Evolutionary conservation across 2,797 vertebrate species (phyloP), one percentile per base, ranked within the genome.

Genomic region (Lagorchestes hirsutus): DNA sequence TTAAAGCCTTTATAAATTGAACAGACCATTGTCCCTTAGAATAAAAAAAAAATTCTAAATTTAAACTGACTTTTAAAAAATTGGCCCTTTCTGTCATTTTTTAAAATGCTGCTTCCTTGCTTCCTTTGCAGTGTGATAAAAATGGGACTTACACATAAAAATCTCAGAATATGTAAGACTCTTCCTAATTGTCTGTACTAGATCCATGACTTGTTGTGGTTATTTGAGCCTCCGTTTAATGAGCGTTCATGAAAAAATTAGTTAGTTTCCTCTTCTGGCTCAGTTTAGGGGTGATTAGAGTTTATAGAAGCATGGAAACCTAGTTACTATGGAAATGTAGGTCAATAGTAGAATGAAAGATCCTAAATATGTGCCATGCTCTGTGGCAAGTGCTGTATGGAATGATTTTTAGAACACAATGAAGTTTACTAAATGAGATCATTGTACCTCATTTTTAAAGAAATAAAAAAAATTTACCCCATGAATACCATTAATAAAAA

Each of bases 31-130:
- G n/a, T 40, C n/a, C 67, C n/a, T 82, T 46, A 40, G 18, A 40
- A 82, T 46, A 5, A 18, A 16, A n/a, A 24, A 58, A 24, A 67
- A 57, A 92, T 95, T 95, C 97, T 96, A 74, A 22, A 92, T 94
- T 95, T 96, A 96, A 96, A 96, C 95, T 67, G 55, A 14, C 93
- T 95, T 96, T 74, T 94, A 46, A 46, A 94, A 46, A 94, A 91
- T 94, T 96, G 96, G 96, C 54, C 92, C 90, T 94, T 91, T 95
- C 57, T 91, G 54, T 1, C 10, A 34, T 96, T 95, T 96, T 94
- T 55, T 46, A 46, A 46, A 11, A 55, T n/a, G 1, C 92, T 94
- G 96, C 97, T 87, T 16, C 22, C 1, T 52, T 94, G 96, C 97
- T 87, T 16, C 22, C 3, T 54, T 27, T 96, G 40, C 95, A 22